Evolutionary conservation across 2,797 vertebrate species (phyloP).

Genomic region (Acipenser oxyrinchus): DNA sequence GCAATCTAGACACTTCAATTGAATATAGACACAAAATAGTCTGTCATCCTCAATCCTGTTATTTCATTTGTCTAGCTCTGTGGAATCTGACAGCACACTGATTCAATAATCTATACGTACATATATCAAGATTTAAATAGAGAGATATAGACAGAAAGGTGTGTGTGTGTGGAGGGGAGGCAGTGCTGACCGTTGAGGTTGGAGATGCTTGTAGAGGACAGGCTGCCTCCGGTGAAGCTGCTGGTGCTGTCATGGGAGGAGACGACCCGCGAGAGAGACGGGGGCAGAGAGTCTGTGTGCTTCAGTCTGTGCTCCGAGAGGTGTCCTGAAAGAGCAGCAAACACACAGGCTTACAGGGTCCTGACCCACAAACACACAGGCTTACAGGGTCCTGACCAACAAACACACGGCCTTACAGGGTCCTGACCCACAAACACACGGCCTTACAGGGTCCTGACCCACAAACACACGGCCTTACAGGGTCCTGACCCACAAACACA

Average conservation of each 20-base stretch:
- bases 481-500: no score
- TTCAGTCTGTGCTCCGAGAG: constrained; percentile 34
- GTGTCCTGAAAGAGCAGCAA: constrained; percentile 55
- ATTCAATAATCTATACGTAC: no score
- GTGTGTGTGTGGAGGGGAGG: neutral
- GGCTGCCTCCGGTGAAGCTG: constrained; percentile 57
- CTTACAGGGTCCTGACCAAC: constrained; percentile 12
- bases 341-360: neutral
- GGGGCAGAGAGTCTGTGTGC: constrained; percentile 20
- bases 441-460: no score
- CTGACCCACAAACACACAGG: no score
- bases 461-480: no score
- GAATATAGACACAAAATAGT: no score
- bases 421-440: neutral
- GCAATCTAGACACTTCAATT: no score
- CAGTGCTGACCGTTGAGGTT: constrained; percentile 47
- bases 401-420: neutral
- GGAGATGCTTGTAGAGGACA: constrained; percentile 34
- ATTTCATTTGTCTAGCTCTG: no score
- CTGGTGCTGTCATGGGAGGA: constrained; percentile 28
- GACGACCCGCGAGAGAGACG: constrained; percentile 46
- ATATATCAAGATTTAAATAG: no score
- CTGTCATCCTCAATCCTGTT: no score
- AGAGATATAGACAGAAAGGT: no score
- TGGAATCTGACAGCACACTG: no score